phyloP scores from a whole-genome alignment of 2,797 vertebrate genomes.

The Natrix natrix region DNA sequence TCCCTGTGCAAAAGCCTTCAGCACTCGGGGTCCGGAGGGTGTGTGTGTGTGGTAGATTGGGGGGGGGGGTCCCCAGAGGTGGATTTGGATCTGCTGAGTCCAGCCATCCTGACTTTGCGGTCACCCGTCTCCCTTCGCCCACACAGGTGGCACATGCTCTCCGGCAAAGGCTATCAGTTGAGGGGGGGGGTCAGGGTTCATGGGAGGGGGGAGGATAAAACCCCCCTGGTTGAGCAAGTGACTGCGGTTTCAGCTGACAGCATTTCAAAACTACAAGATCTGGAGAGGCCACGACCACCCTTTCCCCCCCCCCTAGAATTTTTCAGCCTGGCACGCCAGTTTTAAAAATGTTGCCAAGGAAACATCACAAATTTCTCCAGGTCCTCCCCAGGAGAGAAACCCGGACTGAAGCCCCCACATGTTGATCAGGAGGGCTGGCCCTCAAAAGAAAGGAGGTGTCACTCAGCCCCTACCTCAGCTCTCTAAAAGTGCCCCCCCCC shows the following conservation, averaged over 20 bases:
- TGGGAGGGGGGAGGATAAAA: background rate
- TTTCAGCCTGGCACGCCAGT: background rate
- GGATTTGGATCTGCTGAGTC: background rate
- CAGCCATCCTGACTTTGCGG: background rate
- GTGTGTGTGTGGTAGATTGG: too few species aligned
- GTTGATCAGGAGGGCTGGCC: background rate
- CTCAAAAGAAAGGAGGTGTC: background rate
- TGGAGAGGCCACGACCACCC: background rate
- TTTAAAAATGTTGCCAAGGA: background rate
- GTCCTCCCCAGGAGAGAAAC: background rate
- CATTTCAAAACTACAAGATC: background rate
- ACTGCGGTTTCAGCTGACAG: background rate
- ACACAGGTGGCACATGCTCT: background rate
- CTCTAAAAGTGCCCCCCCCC: rapidly evolving
- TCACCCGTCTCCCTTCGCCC: background rate
- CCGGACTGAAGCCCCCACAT: background rate
- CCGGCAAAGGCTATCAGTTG: background rate
- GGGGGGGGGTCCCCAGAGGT: background rate
- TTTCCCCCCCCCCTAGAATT: background rate
- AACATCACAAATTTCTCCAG: background rate
- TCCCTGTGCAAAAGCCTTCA: background rate
- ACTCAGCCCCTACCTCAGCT: background rate
- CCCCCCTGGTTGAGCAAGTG: background rate
- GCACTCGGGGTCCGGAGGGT: background rate
- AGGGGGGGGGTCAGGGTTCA: background rate